Conservation (phyloP, 2,888 invertebrate genomes). For the Spicauda simplicius region DNA sequence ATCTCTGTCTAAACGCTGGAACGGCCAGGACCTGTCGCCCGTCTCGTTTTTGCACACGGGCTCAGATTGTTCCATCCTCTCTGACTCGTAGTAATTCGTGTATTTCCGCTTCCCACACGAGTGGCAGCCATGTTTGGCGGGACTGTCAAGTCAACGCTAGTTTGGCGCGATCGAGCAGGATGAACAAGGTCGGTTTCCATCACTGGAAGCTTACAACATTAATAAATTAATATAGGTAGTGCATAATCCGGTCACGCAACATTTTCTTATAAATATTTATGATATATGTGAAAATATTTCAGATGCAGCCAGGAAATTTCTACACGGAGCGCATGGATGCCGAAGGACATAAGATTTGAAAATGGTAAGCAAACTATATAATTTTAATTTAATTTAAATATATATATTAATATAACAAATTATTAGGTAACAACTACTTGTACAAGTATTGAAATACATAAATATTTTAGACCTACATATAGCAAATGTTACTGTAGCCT, state of each 20-base stretch:
- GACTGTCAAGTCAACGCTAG: slow-evolving; percentile 82
- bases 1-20: slow-evolving; percentile 74
- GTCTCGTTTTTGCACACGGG: slow-evolving; percentile 76
- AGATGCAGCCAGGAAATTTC: slow-evolving; percentile 39
- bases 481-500: no score
- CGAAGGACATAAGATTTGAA: slow-evolving; percentile 2
- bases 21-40: slow-evolving; percentile 72
- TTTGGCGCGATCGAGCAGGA: slow-evolving; percentile 78
- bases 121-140: slow-evolving; percentile 82
- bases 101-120: slow-evolving; percentile 83
- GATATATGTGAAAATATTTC: slow-evolving; percentile 43
- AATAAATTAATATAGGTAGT: slow-evolving; percentile 39
- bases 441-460: background rate
- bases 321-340: slow-evolving; percentile 10
- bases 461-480: background rate
- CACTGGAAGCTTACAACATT: slow-evolving; percentile 52
- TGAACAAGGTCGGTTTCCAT: slow-evolving; percentile 73
- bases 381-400: background rate
- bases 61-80: slow-evolving; percentile 73
- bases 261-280: slow-evolving; percentile 35
- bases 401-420: no score
- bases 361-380: slow-evolving; percentile 36
- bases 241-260: slow-evolving; percentile 25
- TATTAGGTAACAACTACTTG: no score
- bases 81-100: slow-evolving; percentile 79